Evolutionary conservation across 2,113 vertebrate species (phyloP), one percentile per base, ranked within the genome.

Genomic region (Neolamprologus longior): DNA sequence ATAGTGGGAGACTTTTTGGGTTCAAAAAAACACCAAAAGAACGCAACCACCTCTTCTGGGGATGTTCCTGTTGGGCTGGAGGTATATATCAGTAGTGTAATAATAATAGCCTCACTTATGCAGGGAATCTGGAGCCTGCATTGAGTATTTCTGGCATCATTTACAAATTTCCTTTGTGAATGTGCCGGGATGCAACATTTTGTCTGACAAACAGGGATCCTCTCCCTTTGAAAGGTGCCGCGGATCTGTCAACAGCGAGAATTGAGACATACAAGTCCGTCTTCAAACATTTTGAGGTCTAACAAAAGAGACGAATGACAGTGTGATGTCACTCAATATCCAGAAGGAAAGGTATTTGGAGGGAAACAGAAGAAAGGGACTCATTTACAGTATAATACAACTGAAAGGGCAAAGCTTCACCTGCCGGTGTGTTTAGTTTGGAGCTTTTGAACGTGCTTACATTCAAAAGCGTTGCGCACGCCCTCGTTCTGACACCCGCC

Each of bases 291-390:
- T 88, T 31, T 76, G 26, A 91, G 83, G 53, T 78, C 14, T 11
- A 14, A 92, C 55, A 90, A 71, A 89, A 89, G 78, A 26, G 35
- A 81, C 53, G 81, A 92, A 82, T 79, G 88, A 55, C 83, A 81
- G 52, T n/a, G 2, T 76, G 66, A 88, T 86, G 86, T 84, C 87
- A 81, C 50, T 57, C 42, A 10, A 12, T 81, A 52, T 57, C 71
- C 55, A 17, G 42, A 68, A 79, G 84, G 81, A 84, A 28, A 40
- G 28, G 13, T n/a, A 37, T 76, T 82, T 33, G 47, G 76, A 79
- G 26, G 19, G 54, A 52, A 57, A 28, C 1, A 66, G 50, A 52
- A 40, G 45, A 35, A 58, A 52, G 50, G 35, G 37, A 54, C 86
- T 85, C 28, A 14, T 83, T 90, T 86, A 45, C 5, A 26, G 54